These are phyloP conservation scores for Brachypalpus laphriformis DNA, from an alignment of 2,888 invertebrate genomes.

Conservation along the genomic window DNA sequence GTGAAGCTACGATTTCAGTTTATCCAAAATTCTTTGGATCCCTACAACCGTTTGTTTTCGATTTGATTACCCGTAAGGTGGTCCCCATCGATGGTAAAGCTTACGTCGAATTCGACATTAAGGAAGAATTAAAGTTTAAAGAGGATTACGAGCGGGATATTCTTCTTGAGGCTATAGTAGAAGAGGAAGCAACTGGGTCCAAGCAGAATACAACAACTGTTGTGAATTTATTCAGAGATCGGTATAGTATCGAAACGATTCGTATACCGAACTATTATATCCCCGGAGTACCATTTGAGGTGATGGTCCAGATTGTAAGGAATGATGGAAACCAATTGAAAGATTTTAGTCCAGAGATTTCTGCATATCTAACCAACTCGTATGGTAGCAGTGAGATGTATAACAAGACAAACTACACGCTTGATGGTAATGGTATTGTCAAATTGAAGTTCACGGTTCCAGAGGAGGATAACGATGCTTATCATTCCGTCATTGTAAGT, in stretches of 20 bases:
- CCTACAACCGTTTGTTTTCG: constrained; percentile 81
- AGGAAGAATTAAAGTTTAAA: constrained; percentile 90
- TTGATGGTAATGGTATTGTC: constrained; percentile 79
- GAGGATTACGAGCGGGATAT: constrained; percentile 91
- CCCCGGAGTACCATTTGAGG: constrained; percentile 91
- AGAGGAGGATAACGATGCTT: constrained; percentile 79
- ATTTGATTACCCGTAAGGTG: constrained; percentile 87
- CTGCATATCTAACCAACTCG: constrained; percentile 80
- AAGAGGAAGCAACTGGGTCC: constrained; percentile 92
- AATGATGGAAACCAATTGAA: constrained; percentile 88
- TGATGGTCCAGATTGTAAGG: constrained; percentile 85
- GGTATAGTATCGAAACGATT: constrained; percentile 90
- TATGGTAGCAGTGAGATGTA: constrained; percentile 82
- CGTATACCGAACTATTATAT: constrained; percentile 95
- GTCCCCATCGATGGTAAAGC: constrained; percentile 86
- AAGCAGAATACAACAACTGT: constrained; percentile 92
- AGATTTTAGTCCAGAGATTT: constrained; percentile 85
- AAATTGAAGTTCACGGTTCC: constrained; percentile 82
- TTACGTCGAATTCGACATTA: constrained; percentile 90
- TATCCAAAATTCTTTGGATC: constrained; percentile 88
- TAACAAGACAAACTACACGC: constrained; percentile 79
- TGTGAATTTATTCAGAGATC: constrained; percentile 90
- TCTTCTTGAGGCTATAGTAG: constrained; percentile 94
- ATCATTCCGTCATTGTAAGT: constrained; percentile 81
- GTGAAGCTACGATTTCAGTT: constrained; percentile 93